Evolutionary conservation across 2,113 vertebrate species (phyloP).

Genomic region (Heloderma charlesbogerti): DNA sequence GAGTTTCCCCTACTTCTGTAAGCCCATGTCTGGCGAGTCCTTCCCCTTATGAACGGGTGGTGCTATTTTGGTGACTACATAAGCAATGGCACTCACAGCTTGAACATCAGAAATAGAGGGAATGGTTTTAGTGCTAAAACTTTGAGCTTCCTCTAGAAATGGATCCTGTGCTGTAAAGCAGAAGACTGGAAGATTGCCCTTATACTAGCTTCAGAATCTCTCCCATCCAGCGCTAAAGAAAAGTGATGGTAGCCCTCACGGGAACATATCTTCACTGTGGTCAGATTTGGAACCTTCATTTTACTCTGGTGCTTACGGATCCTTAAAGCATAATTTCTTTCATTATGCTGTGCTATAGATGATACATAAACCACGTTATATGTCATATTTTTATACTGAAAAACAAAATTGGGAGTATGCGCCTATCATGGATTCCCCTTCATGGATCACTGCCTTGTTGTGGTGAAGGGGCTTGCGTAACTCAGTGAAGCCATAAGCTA

Average conservation of each 20-base stretch:
- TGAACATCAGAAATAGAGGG: too few relatives aligned
- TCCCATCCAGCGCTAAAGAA: slow-evolving; percentile 4
- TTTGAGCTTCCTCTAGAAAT: not conserved
- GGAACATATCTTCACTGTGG: too few relatives aligned
- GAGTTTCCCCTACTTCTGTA: too few relatives aligned
- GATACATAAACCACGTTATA: not conserved
- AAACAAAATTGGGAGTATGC: not conserved
- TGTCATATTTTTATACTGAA: not conserved
- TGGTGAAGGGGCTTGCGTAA: too few relatives aligned
- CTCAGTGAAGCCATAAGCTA: too few relatives aligned
- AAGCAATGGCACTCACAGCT: too few relatives aligned
- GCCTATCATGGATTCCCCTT: too few relatives aligned
- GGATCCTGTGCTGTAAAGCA: not conserved
- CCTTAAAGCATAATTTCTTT: not conserved
- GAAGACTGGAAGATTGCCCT: not conserved
- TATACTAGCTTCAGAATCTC: not conserved
- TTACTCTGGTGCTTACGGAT: not conserved
- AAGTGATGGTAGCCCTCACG: not conserved
- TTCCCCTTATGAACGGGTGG: too few relatives aligned
- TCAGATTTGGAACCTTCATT: not conserved
- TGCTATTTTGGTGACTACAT: too few relatives aligned
- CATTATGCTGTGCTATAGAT: not conserved
- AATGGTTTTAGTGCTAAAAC: not conserved
- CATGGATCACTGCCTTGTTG: too few relatives aligned
- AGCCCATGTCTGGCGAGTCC: too few relatives aligned